Conservation (phyloP, 2,113 vertebrate species). For the Pardalotus punctatus region DNA sequence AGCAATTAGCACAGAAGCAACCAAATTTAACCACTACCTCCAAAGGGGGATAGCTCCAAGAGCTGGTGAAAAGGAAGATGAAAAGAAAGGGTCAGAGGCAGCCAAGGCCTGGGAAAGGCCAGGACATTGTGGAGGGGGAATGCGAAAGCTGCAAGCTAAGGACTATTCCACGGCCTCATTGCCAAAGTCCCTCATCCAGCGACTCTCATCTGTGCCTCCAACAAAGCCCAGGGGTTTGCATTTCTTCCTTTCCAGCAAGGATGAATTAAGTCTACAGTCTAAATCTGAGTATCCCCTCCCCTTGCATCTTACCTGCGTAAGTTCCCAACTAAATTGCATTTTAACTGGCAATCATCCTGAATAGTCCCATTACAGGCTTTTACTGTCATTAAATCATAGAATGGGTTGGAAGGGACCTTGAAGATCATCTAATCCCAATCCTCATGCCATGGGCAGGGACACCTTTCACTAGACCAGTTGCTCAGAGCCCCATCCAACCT, state of each 20-base stretch:
- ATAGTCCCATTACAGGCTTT: conserved; percentile 4
- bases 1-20: conserved; percentile 10
- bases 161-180: accelerated
- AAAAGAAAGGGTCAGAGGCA: not conserved
- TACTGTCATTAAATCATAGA: not conserved
- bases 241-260: not conserved
- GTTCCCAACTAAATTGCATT: not conserved
- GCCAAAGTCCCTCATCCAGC: not conserved
- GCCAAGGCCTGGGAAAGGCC: not conserved
- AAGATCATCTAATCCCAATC: not conserved
- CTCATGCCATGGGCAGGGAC: not conserved
- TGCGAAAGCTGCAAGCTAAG: not conserved
- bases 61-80: not conserved
- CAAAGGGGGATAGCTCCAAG: not conserved
- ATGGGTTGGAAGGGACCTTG: not conserved
- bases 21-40: not conserved
- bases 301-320: not conserved
- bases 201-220: not conserved
- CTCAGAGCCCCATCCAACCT: not conserved
- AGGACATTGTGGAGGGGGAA: accelerated
- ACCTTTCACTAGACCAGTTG: not conserved
- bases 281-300: not conserved
- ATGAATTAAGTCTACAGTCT: not conserved
- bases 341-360: not conserved
- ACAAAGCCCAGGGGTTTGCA: not conserved